These are phyloP conservation scores for Brachypteracias leptosomus DNA, from an alignment of 2,113 vertebrate genomes.

Conservation along the genomic window DNA sequence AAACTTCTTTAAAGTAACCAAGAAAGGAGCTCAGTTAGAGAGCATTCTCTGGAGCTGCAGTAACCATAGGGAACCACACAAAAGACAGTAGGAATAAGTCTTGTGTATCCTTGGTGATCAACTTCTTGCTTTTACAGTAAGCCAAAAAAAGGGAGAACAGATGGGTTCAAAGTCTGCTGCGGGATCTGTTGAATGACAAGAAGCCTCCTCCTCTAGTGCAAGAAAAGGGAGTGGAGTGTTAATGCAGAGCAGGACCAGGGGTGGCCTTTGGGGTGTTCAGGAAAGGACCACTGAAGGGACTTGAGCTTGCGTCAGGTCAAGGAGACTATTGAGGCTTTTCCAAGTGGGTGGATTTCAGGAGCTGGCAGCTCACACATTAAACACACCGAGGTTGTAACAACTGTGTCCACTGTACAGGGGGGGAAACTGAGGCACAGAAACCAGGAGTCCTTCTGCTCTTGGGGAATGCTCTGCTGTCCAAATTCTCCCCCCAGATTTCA, in stretches of 20 bases:
- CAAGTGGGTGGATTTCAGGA: neutral
- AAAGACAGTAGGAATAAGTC: conserved; percentile 52
- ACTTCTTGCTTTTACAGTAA: conserved; percentile 61
- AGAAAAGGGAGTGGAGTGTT: neutral
- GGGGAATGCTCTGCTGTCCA: neutral
- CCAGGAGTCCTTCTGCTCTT: neutral
- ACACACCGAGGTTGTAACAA: neutral
- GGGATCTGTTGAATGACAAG: conserved; percentile 13
- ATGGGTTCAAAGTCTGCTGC: conserved; percentile 27
- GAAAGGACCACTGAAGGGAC: neutral
- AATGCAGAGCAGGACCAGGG: neutral
- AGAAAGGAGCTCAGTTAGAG: conserved; percentile 35
- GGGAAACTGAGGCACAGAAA: neutral
- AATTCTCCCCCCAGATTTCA: neutral
- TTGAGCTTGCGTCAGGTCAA: fast-evolving
- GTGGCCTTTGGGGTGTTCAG: conserved; percentile 5
- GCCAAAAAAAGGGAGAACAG: conserved; percentile 30
- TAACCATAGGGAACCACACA: conserved; percentile 58
- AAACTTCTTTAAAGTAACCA: conserved; percentile 32
- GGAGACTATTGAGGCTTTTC: neutral
- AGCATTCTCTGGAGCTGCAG: conserved; percentile 35
- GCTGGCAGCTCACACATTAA: neutral
- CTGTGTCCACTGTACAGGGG: neutral
- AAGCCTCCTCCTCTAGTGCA: conserved; percentile 8
- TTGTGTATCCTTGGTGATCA: conserved; percentile 65